Evolutionary conservation across 1,140 invertebrate species (phyloP).

Genomic region (Apocrypta bakeri): DNA sequence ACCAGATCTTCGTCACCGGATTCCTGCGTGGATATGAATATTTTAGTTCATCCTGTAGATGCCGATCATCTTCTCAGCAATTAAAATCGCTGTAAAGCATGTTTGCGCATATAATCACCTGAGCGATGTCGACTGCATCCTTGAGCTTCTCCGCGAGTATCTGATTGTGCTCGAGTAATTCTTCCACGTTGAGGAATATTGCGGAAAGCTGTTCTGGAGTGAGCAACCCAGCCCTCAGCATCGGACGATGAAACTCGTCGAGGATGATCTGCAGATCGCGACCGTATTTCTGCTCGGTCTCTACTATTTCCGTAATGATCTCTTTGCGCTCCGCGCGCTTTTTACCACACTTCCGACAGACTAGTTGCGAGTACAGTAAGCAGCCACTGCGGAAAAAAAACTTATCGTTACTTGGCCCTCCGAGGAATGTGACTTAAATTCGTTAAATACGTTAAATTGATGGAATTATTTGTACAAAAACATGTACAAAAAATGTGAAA

Average conservation of each 20-base stretch:
- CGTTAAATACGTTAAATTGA: too few species aligned
- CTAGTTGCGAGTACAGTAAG: slow-evolving; percentile 81
- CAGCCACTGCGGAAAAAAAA: slow-evolving; percentile 63
- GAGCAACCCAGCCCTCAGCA: slow-evolving; percentile 90
- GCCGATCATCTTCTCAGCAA: too few species aligned
- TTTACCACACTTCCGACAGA: slow-evolving; percentile 91
- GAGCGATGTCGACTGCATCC: slow-evolving; percentile 89
- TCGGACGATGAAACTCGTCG: slow-evolving; percentile 95
- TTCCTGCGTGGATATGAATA: slow-evolving; percentile 59
- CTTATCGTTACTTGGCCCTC: too few species aligned
- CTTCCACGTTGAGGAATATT: slow-evolving; percentile 95
- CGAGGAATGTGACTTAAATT: too few species aligned
- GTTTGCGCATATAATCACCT: slow-evolving; percentile 56
- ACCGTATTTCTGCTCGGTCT: slow-evolving; percentile 97
- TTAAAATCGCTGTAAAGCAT: too few species aligned
- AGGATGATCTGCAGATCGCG: slow-evolving; percentile 92
- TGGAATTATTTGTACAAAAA: too few species aligned
- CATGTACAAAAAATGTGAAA: too few species aligned
- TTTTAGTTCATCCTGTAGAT: too few species aligned
- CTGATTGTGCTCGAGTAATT: slow-evolving; percentile 91
- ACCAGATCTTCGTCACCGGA: slow-evolving; percentile 86
- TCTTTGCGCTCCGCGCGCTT: slow-evolving; percentile 92
- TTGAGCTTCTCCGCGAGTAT: slow-evolving; percentile 89
- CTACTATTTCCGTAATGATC: slow-evolving; percentile 96
- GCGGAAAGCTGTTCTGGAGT: slow-evolving; percentile 88